These are phyloP conservation scores for Azemiops feae DNA, from an alignment of 2,113 vertebrate species.

Conservation along the genomic window DNA sequence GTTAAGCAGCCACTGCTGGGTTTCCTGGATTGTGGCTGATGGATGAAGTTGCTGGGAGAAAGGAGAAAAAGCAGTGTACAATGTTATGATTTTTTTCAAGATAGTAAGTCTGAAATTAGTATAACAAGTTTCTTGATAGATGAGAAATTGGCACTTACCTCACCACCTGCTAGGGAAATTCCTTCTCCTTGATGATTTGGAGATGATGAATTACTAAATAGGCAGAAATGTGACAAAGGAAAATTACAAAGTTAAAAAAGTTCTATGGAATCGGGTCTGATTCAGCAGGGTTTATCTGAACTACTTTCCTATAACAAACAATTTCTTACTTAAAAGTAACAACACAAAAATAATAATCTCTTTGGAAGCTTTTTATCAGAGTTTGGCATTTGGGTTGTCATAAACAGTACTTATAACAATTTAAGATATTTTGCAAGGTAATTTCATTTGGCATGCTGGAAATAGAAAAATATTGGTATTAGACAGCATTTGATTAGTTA, in stretches of 20 bases:
- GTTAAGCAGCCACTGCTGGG: conserved; percentile 91
- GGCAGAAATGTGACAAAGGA: conserved; percentile 23
- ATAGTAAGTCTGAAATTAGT: not conserved
- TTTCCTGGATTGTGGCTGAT: conserved; percentile 88
- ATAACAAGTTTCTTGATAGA: not conserved
- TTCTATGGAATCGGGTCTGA: not conserved
- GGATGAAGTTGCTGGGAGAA: conserved; percentile 82
- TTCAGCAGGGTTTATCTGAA: not conserved
- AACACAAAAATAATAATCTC: not conserved
- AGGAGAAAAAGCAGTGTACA: not conserved
- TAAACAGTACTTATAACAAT: not conserved
- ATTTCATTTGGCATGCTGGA: not conserved
- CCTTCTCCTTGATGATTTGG: conserved; percentile 94
- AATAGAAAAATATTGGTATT: not conserved
- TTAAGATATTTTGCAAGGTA: not conserved
- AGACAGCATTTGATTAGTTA: not conserved
- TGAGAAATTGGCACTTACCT: conserved; percentile 74
- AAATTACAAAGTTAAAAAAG: not conserved
- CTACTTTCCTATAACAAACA: not conserved
- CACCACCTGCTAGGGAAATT: conserved; percentile 72
- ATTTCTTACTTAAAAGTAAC: not conserved
- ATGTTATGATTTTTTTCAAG: not conserved
- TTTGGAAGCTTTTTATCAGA: not conserved
- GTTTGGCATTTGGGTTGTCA: not conserved
- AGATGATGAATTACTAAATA: conserved; percentile 87